Percentiles rank a stretch among this genome's conserved stretches.
Evolutionary conservation across 2,113 vertebrate species (phyloP).

Genomic region (Melierax canorus): DNA sequence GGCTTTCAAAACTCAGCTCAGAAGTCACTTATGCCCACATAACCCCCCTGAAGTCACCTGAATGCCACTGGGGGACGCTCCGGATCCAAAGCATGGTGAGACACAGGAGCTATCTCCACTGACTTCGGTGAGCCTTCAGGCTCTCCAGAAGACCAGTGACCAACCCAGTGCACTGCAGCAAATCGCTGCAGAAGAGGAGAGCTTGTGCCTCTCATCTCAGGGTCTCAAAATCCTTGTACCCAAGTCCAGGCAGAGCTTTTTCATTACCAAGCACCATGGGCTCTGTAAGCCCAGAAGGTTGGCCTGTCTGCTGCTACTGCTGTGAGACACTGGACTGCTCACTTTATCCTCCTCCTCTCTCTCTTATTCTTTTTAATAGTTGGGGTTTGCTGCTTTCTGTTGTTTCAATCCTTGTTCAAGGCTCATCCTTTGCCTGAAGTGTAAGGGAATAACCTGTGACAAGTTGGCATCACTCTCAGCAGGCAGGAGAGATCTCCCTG

Average conservation of each 20-base stretch:
- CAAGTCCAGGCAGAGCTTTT: neutral
- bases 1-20: neutral
- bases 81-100: neutral
- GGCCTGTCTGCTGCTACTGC: neutral
- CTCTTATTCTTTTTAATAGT: neutral
- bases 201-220: neutral
- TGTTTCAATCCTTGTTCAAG: neutral
- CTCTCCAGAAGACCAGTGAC: neutral
- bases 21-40: neutral
- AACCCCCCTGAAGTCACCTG: neutral
- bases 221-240: neutral
- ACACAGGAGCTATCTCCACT: neutral
- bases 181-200: neutral
- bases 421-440: neutral
- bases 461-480: neutral
- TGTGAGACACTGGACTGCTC: neutral
- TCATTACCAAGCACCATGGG: neutral
- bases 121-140: neutral
- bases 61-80: neutral
- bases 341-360: neutral
- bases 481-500: neutral
- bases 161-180: neutral
- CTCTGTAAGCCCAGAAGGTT: neutral
- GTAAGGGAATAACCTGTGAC: neutral
- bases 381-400: neutral